A percentile compares a stretch with the other conserved stretches of the same genome.
These are phyloP conservation scores for Laodelphax striatellus DNA, from an alignment of 1,140 invertebrate species.

Conservation along the genomic window DNA sequence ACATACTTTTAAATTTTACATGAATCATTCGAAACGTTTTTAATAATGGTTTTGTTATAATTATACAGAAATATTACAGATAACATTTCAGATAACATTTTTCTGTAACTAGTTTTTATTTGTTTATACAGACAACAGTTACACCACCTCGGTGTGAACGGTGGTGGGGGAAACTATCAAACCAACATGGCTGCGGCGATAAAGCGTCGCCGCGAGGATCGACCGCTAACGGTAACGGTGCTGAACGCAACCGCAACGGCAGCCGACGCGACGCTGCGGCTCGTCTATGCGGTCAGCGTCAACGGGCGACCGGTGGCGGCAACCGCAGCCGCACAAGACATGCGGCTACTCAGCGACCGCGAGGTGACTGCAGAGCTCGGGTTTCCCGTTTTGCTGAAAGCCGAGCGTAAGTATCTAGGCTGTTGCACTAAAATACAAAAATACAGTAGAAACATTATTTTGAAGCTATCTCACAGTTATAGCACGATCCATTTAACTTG, in stretches of 20 bases:
- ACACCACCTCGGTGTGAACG: constrained; percentile 46
- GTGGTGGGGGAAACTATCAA: constrained; percentile 2
- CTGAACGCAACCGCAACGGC: constrained; percentile 17
- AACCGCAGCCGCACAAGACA: constrained; percentile 61
- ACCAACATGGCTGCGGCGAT: constrained; percentile 6
- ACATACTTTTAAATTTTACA: no score
- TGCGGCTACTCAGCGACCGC: constrained; percentile 56
- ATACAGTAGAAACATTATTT: background rate
- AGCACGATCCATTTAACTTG: no score
- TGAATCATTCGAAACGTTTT: no score
- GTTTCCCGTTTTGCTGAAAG: constrained; percentile 63
- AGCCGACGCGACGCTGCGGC: constrained; percentile 14
- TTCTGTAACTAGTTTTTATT: no score
- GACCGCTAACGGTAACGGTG: constrained; percentile 14
- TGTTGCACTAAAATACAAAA: background rate
- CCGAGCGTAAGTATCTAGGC: constrained; percentile 53
- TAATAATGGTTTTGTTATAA: no score
- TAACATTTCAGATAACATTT: no score
- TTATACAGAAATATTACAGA: no score
- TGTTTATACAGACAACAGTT: constrained; percentile 47
- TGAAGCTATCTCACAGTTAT: no score
- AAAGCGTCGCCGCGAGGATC: constrained; percentile 9
- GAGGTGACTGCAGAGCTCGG: constrained; percentile 63
- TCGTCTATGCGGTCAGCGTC: constrained; percentile 67
- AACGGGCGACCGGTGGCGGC: constrained; percentile 63